Evolutionary conservation across 1,140 invertebrate genomes (phyloP).

Genomic region (Octopus sinensis): DNA sequence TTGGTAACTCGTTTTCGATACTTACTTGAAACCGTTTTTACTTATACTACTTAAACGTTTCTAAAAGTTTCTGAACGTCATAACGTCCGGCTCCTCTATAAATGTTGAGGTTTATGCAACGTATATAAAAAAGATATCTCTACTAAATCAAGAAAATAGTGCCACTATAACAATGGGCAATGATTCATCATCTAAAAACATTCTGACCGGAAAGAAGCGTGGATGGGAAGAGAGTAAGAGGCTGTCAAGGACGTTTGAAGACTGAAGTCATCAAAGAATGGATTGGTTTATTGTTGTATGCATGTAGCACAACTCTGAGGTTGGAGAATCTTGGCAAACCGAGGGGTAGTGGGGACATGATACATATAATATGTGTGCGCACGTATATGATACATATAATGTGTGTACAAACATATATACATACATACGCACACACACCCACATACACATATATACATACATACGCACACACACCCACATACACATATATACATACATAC

Average conservation of each 20-base stretch:
- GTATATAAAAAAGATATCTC: too few species aligned
- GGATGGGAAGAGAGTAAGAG: not conserved
- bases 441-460: not conserved
- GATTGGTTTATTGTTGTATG: not conserved
- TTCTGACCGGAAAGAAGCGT: not conserved
- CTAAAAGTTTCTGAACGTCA: too few species aligned
- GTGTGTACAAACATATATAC: not conserved
- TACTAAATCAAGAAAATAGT: too few species aligned
- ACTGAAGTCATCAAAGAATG: not conserved
- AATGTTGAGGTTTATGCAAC: too few species aligned
- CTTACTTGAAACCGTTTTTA: too few species aligned
- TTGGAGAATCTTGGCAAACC: too few species aligned
- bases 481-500: constrained; percentile 15
- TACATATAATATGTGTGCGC: not conserved
- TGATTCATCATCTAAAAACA: too few species aligned
- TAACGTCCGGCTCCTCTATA: too few species aligned
- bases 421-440: not conserved
- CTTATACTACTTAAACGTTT: too few species aligned
- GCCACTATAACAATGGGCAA: too few species aligned
- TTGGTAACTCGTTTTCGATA: too few species aligned
- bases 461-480: not conserved
- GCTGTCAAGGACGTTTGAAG: not conserved
- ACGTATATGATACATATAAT: not conserved
- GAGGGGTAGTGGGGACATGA: not conserved
- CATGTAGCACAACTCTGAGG: too few species aligned